Evolutionary conservation across 2,113 vertebrate genomes (phyloP).

Genomic region (Carassius gibelio): DNA sequence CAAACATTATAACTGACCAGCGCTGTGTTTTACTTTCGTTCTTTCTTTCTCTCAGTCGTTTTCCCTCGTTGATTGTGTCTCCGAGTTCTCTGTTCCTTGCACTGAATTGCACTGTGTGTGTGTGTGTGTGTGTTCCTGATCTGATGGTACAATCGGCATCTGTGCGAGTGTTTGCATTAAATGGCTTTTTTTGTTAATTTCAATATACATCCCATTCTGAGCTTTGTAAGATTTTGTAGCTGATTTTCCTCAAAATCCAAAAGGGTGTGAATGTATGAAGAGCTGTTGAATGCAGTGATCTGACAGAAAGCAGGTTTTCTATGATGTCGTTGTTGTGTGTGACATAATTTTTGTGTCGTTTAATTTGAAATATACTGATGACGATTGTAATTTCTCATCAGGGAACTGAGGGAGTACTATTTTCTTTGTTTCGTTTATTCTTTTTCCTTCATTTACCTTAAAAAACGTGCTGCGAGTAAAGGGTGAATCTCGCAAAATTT

Average conservation of each 20-base stretch:
- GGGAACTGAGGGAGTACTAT: neutral
- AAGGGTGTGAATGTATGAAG: neutral
- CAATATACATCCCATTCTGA: constrained; percentile 16
- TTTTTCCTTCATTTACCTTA: no score
- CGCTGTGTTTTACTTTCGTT: neutral
- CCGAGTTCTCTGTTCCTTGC: neutral
- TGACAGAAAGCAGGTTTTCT: neutral
- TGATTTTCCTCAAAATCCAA: neutral
- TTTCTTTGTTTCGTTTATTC: neutral
- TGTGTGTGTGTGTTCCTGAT: neutral
- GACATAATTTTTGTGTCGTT: neutral
- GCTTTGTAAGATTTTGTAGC: neutral
- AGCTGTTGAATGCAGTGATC: neutral
- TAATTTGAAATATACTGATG: neutral
- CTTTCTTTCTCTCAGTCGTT: neutral
- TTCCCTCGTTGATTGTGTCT: neutral
- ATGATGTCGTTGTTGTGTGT: neutral
- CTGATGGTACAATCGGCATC: constrained; percentile 25
- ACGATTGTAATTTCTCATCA: constrained; percentile 5
- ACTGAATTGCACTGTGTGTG: neutral
- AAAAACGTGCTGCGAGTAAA: neutral
- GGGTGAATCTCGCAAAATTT: neutral
- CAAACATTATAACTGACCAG: constrained; percentile 1
- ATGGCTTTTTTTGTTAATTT: neutral
- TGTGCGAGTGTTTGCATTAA: constrained; percentile 38